These are phyloP conservation scores for Nyctibius bracteatus DNA, from an alignment of 2,113 vertebrate species.

Conservation along the genomic window DNA sequence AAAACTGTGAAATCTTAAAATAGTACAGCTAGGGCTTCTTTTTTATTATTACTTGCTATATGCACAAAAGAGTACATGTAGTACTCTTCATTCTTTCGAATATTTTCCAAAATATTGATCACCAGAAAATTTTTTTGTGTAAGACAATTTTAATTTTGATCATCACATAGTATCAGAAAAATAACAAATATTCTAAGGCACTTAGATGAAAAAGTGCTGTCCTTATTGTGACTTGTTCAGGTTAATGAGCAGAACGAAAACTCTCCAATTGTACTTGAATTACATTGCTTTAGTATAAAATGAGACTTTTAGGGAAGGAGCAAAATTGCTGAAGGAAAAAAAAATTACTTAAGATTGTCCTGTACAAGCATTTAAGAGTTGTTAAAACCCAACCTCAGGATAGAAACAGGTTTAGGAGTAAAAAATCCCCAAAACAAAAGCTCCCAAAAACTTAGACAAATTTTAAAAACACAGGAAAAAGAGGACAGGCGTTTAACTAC, in stretches of 20 bases:
- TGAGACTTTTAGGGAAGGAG: background rate
- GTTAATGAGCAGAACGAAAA: background rate
- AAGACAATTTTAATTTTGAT: background rate
- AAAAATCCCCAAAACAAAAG: background rate
- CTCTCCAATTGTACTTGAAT: background rate
- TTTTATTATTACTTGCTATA: background rate
- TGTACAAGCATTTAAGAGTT: background rate
- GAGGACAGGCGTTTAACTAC: background rate
- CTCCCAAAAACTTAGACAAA: background rate
- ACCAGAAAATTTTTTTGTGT: background rate
- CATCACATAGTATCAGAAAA: background rate
- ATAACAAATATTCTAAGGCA: background rate
- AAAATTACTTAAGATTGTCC: background rate
- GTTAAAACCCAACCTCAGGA: background rate
- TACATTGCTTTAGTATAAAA: background rate
- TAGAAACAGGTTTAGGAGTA: background rate
- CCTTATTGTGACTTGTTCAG: background rate
- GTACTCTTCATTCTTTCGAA: background rate
- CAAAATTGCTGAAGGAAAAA: background rate
- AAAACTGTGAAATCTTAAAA: background rate
- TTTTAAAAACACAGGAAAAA: background rate
- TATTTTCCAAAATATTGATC: background rate
- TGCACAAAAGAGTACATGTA: background rate
- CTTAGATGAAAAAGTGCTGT: background rate
- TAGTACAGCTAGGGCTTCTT: background rate